Evolutionary conservation across 2,888 invertebrate species (phyloP).

Genomic region (Pharmacophagus antenor): DNA sequence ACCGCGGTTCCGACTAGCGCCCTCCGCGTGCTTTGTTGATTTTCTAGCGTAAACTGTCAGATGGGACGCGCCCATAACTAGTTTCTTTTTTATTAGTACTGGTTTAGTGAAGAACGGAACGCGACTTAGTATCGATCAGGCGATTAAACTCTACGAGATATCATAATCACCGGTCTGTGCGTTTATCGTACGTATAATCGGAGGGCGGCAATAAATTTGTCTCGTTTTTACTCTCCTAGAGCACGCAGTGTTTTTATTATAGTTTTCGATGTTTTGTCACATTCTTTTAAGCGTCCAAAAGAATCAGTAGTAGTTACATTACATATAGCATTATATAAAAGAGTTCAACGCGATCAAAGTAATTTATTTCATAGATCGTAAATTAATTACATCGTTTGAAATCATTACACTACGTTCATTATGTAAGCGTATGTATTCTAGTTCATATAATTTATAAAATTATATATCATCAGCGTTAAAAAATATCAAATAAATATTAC

Average conservation of each 20-base stretch:
- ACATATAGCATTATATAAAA: conserved; percentile 55
- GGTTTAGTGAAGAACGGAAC: conserved; percentile 77
- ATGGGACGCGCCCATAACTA: conserved; percentile 68
- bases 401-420: too few species aligned
- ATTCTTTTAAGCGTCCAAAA: conserved; percentile 53
- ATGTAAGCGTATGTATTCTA: too few species aligned
- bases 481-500: not conserved
- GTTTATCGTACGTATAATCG: conserved; percentile 79
- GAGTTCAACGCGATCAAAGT: conserved; percentile 62
- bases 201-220: conserved; percentile 77
- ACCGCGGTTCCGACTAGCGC: conserved; percentile 62
- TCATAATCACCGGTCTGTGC: conserved; percentile 79
- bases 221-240: conserved; percentile 76
- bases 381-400: not conserved
- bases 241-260: conserved; percentile 67
- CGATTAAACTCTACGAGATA: conserved; percentile 76
- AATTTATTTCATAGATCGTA: not conserved
- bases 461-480: not conserved
- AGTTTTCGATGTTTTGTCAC: conserved; percentile 57
- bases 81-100: conserved; percentile 79
- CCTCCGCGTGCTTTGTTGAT: conserved; percentile 72
- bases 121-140: conserved; percentile 74
- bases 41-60: conserved; percentile 75
- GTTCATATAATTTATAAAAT: too few species aligned
- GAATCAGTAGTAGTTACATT: conserved; percentile 38